These are phyloP conservation scores for Pedetes capensis DNA, from an alignment of 2,113 vertebrate species.

Conservation along the genomic window DNA sequence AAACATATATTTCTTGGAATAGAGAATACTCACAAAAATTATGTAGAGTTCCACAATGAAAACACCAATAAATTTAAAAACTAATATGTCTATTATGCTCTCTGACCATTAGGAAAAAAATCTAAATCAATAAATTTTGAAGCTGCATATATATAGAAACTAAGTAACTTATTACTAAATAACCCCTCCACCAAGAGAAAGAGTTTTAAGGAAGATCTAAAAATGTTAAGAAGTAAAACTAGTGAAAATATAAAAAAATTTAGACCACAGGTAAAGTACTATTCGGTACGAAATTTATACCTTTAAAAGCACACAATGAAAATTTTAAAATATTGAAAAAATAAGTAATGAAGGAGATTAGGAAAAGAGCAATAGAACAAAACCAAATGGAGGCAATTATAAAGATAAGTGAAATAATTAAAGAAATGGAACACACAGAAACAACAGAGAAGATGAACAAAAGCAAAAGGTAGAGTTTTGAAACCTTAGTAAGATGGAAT, in stretches of 20 bases:
- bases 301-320: not conserved
- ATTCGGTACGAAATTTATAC: not conserved
- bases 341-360: not conserved
- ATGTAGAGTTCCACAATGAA: not conserved
- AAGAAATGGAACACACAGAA: not conserved
- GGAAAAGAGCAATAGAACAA: conserved; percentile 1
- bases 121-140: conserved; percentile 18
- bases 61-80: not conserved
- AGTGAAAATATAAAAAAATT: not conserved
- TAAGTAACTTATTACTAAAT: not conserved
- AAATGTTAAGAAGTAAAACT: not conserved
- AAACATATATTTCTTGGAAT: not conserved
- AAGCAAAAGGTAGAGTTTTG: not conserved
- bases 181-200: not conserved
- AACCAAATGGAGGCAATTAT: not conserved
- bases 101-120: not conserved
- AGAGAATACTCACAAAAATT: not conserved
- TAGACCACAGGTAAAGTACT: not conserved
- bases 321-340: not conserved
- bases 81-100: not conserved
- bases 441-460: not conserved
- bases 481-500: not conserved
- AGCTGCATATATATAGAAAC: not conserved
- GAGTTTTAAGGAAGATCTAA: not conserved
- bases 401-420: not conserved